phyloP scores from a whole-genome alignment of 2,888 invertebrate species.

The Lithophane leautieri region DNA sequence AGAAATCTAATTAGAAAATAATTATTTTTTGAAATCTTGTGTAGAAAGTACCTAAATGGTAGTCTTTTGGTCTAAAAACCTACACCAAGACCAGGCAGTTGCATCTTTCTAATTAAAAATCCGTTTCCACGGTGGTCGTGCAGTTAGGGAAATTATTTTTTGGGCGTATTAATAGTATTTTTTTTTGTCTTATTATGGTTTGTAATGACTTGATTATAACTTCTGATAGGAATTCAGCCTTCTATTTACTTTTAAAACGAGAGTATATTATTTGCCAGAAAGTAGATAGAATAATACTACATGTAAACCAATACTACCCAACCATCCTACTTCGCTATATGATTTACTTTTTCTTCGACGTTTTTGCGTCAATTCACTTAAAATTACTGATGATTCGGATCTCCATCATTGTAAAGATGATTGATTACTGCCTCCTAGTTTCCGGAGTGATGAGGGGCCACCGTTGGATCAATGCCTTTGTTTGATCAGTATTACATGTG shows the following conservation, averaged over 20 bases:
- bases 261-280: neutral
- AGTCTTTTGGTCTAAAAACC: no score
- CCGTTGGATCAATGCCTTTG: constrained; percentile 50
- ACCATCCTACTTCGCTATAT: constrained; percentile 50
- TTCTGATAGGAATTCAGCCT: neutral
- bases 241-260: neutral
- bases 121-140: no score
- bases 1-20: neutral
- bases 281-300: constrained; percentile 15
- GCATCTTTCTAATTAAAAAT: neutral
- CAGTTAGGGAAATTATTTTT: neutral
- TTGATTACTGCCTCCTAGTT: constrained; percentile 59
- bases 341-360: constrained; percentile 58
- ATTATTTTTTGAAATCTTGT: neutral
- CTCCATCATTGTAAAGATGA: constrained; percentile 55
- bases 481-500: constrained; percentile 39
- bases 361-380: constrained; percentile 66
- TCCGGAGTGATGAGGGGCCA: constrained; percentile 52
- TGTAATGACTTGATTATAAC: neutral
- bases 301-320: constrained; percentile 54
- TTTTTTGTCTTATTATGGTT: neutral
- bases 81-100: neutral
- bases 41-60: neutral
- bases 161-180: neutral
- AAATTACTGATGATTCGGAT: constrained; percentile 64